Evolutionary conservation across 2,113 vertebrate genomes (phyloP).

Genomic region (Anas platyrhynchos): DNA sequence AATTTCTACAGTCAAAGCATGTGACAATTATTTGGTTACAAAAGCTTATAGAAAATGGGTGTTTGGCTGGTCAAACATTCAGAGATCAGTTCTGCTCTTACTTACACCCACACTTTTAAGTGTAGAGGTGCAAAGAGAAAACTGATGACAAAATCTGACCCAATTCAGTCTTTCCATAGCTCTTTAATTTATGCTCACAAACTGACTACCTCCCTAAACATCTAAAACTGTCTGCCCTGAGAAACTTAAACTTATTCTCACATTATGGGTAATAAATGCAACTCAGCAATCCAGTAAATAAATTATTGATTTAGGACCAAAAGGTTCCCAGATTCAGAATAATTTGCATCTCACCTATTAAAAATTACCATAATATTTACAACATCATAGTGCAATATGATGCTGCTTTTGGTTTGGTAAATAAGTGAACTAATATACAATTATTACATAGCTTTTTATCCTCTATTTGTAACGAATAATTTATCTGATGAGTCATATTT

Average conservation of each 20-base stretch:
- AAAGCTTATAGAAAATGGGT: constrained; percentile 21
- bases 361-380: neutral
- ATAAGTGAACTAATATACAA: neutral
- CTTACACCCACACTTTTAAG: neutral
- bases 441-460: neutral
- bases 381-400: neutral
- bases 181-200: constrained; percentile 1
- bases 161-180: neutral
- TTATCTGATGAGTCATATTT: neutral
- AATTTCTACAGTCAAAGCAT: constrained; percentile 40
- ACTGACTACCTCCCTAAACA: neutral
- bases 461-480: neutral
- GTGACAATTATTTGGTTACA: constrained; percentile 16
- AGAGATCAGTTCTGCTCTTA: constrained; percentile 60
- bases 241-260: neutral
- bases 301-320: neutral
- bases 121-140: constrained; percentile 54
- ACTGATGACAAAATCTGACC: constrained; percentile 7
- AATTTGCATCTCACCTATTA: neutral
- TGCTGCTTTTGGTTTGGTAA: neutral
- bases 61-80: constrained; percentile 49
- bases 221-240: neutral
- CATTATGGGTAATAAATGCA: neutral
- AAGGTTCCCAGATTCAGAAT: neutral
- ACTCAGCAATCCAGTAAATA: neutral